Evolutionary conservation across 2,797 vertebrate species (phyloP), one percentile per base, ranked within the genome.

Genomic region (Monodelphis domestica): DNA sequence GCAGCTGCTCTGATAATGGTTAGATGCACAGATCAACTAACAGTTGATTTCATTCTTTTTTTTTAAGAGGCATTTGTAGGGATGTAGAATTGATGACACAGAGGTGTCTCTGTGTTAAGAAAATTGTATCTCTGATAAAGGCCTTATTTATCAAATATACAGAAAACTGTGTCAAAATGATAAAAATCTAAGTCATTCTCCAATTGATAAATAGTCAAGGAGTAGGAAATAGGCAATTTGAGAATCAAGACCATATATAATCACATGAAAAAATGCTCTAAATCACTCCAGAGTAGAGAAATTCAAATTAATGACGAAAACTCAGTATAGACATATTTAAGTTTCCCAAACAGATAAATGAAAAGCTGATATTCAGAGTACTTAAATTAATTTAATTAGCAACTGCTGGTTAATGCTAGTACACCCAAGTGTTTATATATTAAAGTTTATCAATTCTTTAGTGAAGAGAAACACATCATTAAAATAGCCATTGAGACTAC

Each of bases 381-480:
- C 17, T 57, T 17, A 95, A 92, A 29, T 94, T 92, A 91, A 91
- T 30, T n/a, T 57, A 91, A 56, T 45, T 55, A 70, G 21, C 59
- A 93, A 0, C 90, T 94, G 29, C 33, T 93, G 70, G 55, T 93
- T 84, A 84, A 84, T 50, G 38, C 24, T 84, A 45, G 38, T 92
- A 91, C 89, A 63, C 10, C 93, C 92, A 88, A 57, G 17, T 87
- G 3, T 92, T 94, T 92, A 59, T n/a, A 3, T 87, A 29, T 59
- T 92, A 78, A 21, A 45, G 21, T 94, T 95, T 94, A 55, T 15
- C 33, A 24, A 94, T n/a, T 45, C 10, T 84, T 50, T 78, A 52
- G 30, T 89, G 38, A 93, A 94, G 38, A 53, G 30, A 96, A 30
- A 91, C 55, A 90, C 33, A 90, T n/a, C 57, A 4, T 90, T 94